Conservation (phyloP, 2,113 vertebrate species). For the Trogon melanurus region DNA sequence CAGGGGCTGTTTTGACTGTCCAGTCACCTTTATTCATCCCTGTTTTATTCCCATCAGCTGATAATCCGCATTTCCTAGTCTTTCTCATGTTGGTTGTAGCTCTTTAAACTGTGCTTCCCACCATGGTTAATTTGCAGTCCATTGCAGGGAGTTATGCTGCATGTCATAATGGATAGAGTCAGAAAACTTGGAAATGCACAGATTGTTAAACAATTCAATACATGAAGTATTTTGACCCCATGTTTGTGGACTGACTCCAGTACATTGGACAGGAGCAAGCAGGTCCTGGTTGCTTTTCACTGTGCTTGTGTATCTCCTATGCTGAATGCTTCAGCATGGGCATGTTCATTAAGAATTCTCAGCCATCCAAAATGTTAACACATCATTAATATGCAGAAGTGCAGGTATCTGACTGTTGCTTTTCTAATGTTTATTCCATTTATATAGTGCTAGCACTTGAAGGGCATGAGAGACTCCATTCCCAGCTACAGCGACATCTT, state of each 20-base stretch:
- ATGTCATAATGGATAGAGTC: background rate
- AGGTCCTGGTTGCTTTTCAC: background rate
- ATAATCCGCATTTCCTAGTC: background rate
- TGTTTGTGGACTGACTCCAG: background rate
- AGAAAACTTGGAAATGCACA: background rate
- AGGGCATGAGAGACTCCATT: constrained; percentile 7
- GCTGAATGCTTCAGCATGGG: background rate
- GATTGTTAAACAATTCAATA: background rate
- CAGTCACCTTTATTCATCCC: background rate
- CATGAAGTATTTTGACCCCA: background rate
- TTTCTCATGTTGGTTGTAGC: background rate
- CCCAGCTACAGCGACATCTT: background rate
- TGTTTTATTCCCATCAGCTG: background rate
- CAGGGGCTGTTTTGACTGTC: background rate
- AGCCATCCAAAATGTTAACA: background rate
- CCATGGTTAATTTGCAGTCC: background rate
- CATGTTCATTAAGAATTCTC: background rate
- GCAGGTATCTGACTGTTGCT: constrained; percentile 30
- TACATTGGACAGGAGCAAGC: background rate
- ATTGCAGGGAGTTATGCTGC: background rate
- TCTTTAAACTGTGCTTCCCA: background rate
- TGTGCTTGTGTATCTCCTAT: background rate
- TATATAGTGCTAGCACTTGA: constrained; percentile 43
- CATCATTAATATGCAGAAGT: constrained; percentile 54
- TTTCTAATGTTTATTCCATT: constrained; percentile 48